Percentiles rank a stretch among this genome's conserved stretches.
Conservation (phyloP, 2,888 invertebrate genomes). For the Agrypnus murinus region DNA sequence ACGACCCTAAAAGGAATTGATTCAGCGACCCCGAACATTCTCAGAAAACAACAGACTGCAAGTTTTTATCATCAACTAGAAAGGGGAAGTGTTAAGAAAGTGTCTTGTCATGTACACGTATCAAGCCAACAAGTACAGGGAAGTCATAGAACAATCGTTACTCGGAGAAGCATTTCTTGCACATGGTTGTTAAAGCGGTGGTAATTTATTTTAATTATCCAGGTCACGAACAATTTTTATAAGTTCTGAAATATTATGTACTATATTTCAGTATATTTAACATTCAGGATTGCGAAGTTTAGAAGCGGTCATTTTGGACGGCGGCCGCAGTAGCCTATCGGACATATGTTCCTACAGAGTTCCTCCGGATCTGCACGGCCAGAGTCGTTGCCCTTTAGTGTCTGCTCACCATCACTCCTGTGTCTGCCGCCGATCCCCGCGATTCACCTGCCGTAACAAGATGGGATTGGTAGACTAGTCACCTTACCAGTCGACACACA, state of each 20-base stretch:
- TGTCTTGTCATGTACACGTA: conserved; percentile 49
- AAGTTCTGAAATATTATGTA: not conserved
- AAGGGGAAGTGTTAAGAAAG: conserved; percentile 59
- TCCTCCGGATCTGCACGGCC: conserved; percentile 62
- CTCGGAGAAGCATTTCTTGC: conserved; percentile 31
- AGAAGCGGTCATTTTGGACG: conserved; percentile 34
- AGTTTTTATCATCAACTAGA: conserved; percentile 56
- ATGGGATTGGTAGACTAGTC: conserved; percentile 66
- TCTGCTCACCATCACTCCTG: conserved; percentile 62
- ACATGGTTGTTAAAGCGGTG: conserved; percentile 28
- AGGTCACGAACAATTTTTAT: not conserved
- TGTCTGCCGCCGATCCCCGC: conserved; percentile 59
- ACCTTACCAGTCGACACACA: conserved; percentile 62
- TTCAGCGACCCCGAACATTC: conserved; percentile 59
- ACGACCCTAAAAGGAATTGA: conserved; percentile 60
- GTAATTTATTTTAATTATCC: not conserved
- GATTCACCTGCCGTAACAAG: conserved; percentile 67
- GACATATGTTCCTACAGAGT: conserved; percentile 62
- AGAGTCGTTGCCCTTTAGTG: conserved; percentile 68
- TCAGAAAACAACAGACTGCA: conserved; percentile 60
- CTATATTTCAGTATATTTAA: conserved; percentile 1
- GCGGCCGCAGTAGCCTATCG: conserved; percentile 48
- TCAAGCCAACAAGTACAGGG: conserved; percentile 44
- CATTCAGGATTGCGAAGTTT: conserved; percentile 14
- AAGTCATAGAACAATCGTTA: conserved; percentile 46